Evolutionary conservation across 2,113 vertebrate species (phyloP), one percentile per base, ranked within the genome.

Genomic region (Ellobius talpinus): DNA sequence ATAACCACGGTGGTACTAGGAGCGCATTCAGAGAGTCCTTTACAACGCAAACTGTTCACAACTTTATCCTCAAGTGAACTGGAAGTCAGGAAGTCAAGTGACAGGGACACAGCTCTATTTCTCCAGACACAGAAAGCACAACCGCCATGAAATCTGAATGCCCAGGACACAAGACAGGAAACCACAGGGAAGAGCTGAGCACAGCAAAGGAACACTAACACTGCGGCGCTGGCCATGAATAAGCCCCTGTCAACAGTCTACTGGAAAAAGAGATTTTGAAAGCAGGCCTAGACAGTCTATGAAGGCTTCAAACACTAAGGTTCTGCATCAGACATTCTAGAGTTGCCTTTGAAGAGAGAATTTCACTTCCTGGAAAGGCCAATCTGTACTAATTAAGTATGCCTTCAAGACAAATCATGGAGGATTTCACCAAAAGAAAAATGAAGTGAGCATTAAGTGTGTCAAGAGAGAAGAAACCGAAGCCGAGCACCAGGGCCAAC

Each of bases 61-160:
- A 81, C 85, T 33, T 31, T 92, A 90, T 96, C 97, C 92, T 91
- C 29, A 87, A 76, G 85, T 88, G 95, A 98, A 45, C 97, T 52
- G 24, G 42, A 39, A 90, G 97, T 45, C 97, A 95, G 95, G 95
- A 95, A 90, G 93, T 63, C 3, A 4, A 96, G 93, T 94, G 72
- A 68, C 66, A 72, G 84, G 8, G 70, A 61, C 95, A 77, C 0
- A 89, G 76, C 82, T 84, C 94, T 55, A 21, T 1, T 50, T 70
- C 96, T 92, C 93, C 88, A 96, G 96, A 94, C 87, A 95, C 84
- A 90, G 96, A 96, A 92, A 79, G 77, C 88, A 92, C 92, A 93
- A 86, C 79, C 29, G 0, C 93, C 3, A 1, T 19, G 89, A 78
- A 47, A 72, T 33, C 66, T 74, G 87, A 72, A 73, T 11, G 23